Percentiles rank a stretch among this genome's conserved stretches.
Conservation (phyloP, 2,113 vertebrate species). For the Amphiprion ocellaris region DNA sequence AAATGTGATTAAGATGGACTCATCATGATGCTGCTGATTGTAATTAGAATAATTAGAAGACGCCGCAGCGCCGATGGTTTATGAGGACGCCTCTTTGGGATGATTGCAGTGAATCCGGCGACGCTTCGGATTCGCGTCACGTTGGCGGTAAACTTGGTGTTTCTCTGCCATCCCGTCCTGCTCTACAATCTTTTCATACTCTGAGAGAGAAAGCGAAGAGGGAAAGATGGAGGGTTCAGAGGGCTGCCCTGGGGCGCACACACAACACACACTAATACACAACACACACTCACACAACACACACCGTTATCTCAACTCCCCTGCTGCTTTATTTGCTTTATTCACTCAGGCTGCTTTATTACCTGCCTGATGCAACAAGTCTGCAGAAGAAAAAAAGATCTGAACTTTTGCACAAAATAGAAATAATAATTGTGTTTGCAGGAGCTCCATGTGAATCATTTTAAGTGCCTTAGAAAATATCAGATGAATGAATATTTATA, state of each 20-base stretch:
- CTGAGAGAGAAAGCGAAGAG: slow-evolving; percentile 18
- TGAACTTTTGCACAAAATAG: slow-evolving; percentile 2
- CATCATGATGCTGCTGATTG: slow-evolving; percentile 8
- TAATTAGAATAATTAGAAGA: slow-evolving; percentile 28
- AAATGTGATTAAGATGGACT: background rate
- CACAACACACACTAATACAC: slow-evolving; percentile 21
- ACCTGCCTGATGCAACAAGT: slow-evolving; percentile 44
- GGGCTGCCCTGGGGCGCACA: slow-evolving; percentile 49
- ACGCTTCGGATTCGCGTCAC: slow-evolving; percentile 39
- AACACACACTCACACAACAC: slow-evolving; percentile 26
- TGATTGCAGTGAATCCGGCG: background rate
- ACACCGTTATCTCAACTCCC: slow-evolving; percentile 38
- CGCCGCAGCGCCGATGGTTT: slow-evolving; percentile 8
- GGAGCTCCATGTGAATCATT: background rate
- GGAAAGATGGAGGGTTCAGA: slow-evolving; percentile 47
- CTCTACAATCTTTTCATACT: slow-evolving; percentile 45
- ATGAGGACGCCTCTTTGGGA: background rate
- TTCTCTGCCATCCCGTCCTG: slow-evolving; percentile 41
- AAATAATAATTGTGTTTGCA: background rate
- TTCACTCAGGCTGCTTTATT: slow-evolving; percentile 30
- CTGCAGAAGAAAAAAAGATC: slow-evolving; percentile 6
- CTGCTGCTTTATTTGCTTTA: slow-evolving; percentile 49
- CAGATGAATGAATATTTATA: too few species aligned
- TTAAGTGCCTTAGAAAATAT: too few species aligned
- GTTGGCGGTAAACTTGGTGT: slow-evolving; percentile 2